Conservation (phyloP, 1,140 invertebrate species). For the Lithobius niger region DNA sequence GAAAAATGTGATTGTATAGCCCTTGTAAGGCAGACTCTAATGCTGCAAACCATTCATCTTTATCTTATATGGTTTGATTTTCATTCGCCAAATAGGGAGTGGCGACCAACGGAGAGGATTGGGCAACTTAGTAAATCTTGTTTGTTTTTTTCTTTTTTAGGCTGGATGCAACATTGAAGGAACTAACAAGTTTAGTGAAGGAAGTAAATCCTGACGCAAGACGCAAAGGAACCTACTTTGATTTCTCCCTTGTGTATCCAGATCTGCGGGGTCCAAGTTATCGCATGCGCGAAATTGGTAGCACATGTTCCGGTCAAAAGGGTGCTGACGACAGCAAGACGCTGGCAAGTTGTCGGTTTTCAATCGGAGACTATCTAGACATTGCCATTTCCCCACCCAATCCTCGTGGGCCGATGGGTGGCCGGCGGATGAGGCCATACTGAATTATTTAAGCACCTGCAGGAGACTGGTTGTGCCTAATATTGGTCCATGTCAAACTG, state of each 20-base stretch:
- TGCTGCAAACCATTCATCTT: too few relatives aligned
- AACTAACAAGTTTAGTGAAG: constrained; percentile 87
- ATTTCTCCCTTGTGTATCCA: constrained; percentile 90
- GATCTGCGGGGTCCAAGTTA: constrained; percentile 58
- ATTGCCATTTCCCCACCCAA: constrained; percentile 88
- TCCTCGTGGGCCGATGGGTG: constrained; percentile 30
- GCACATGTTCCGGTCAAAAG: constrained; percentile 79
- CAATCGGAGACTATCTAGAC: constrained; percentile 91
- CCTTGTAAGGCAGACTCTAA: too few relatives aligned
- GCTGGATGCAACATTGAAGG: constrained; percentile 92
- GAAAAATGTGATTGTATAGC: too few relatives aligned
- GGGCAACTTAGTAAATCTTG: too few relatives aligned
- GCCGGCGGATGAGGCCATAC: constrained; percentile 1
- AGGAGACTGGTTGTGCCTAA: too few relatives aligned
- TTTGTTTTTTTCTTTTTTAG: too few relatives aligned
- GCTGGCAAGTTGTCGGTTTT: constrained; percentile 64
- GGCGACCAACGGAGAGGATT: too few relatives aligned
- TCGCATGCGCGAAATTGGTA: constrained; percentile 81
- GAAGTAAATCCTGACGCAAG: constrained; percentile 96
- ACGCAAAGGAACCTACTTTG: constrained; percentile 92
- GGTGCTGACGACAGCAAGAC: constrained; percentile 82
- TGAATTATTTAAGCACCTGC: too few relatives aligned
- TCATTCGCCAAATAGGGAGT: too few relatives aligned
- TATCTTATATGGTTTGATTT: too few relatives aligned
- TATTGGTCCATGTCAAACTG: too few relatives aligned